A percentile compares a stretch with the other conserved stretches of the same genome.
Evolutionary conservation across 2,113 vertebrate genomes (phyloP).

Genomic region (Caranx ignobilis): DNA sequence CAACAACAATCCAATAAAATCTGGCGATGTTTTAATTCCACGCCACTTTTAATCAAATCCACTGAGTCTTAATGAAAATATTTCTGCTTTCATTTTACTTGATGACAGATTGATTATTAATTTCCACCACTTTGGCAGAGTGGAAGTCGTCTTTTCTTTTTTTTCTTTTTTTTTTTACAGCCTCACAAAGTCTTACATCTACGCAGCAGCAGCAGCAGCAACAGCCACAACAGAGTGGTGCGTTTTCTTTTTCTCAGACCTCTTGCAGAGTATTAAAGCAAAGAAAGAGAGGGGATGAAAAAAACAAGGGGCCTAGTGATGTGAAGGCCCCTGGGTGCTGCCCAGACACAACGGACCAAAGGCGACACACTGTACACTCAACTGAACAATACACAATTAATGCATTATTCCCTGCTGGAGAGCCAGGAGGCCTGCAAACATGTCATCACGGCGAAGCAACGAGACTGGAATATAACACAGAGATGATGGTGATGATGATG

Average conservation of each 20-base stretch:
- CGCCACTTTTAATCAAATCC: conserved; percentile 48
- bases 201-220: conserved; percentile 16
- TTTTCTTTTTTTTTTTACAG: conserved; percentile 15
- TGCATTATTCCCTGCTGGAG: conserved; percentile 76
- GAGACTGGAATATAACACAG: conserved; percentile 5
- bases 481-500: not conserved
- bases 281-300: not conserved
- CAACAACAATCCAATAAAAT: conserved; percentile 34
- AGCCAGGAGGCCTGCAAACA: conserved; percentile 70
- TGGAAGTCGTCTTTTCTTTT: conserved; percentile 50
- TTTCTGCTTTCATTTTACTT: conserved; percentile 51
- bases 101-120: conserved; percentile 66
- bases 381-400: conserved; percentile 81
- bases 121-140: conserved; percentile 54
- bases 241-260: not conserved
- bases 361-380: conserved; percentile 72
- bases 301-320: conserved; percentile 50
- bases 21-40: conserved; percentile 20
- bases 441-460: conserved; percentile 50
- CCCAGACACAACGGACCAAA: conserved; percentile 71
- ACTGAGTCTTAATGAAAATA: conserved; percentile 41
- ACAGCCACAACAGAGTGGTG: conserved; percentile 9
- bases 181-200: conserved; percentile 8
- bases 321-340: conserved; percentile 58
- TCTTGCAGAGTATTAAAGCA: conserved; percentile 16